Percentiles rank a stretch among this genome's conserved stretches.
Conservation (phyloP, 2,888 invertebrate species). For the Drosophila mettleri region DNA sequence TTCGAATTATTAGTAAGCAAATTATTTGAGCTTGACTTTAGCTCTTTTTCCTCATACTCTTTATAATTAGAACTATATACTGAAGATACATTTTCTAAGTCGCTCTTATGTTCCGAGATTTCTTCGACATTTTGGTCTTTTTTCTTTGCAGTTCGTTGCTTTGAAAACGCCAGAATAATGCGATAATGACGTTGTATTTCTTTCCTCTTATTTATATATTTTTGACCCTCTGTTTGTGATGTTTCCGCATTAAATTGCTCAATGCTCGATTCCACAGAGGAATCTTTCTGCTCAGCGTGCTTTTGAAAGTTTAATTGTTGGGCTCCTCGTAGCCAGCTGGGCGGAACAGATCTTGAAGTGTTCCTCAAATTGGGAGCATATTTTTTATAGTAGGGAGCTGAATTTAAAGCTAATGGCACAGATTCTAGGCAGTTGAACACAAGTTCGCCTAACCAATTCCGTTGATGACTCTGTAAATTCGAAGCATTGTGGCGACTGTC, state of each 20-base stretch:
- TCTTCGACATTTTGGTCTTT: background rate
- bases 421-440: background rate
- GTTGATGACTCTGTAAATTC: background rate
- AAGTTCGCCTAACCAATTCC: background rate
- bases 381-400: background rate
- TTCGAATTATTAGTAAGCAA: background rate
- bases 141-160: background rate
- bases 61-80: background rate
- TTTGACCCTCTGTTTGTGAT: background rate
- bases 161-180: background rate
- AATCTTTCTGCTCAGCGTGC: too few relatives aligned
- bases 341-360: background rate
- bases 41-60: too few relatives aligned
- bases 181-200: background rate
- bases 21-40: too few relatives aligned
- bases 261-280: too few relatives aligned
- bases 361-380: background rate
- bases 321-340: background rate
- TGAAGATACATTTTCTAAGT: background rate
- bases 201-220: background rate
- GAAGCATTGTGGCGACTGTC: background rate
- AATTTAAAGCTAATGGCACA: background rate
- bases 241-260: background rate
- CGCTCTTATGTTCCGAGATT: background rate
- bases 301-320: background rate